Evolutionary conservation across 2,797 vertebrate genomes (phyloP), one percentile per base, ranked within the genome.

Genomic region (Botia almorhae): DNA sequence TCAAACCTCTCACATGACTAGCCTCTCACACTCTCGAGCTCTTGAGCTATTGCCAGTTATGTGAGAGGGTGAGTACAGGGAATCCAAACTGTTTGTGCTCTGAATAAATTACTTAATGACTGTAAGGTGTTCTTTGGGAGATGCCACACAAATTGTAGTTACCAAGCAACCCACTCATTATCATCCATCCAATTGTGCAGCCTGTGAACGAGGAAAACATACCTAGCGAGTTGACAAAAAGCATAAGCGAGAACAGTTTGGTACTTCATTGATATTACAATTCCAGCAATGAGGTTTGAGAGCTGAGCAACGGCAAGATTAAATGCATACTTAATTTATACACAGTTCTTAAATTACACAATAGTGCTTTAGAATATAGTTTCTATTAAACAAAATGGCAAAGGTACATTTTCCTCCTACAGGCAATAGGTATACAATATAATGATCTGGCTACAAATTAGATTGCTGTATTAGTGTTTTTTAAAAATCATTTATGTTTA

Each of bases 41-140:
- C 10, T 46, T 46, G 43, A 46, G 43, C 43, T 36, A 7, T 29
- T 61, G 65, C 21, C 74, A 82, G 69, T 60, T 60, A 51, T 69
- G 55, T 11, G 46, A 8, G 53, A 21, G 21, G 39, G 55, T 10
- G 13, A 50, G 71, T 56, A 67, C 65, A 65, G 67, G 69, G 58
- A 75, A 58, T 83, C 71, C 76, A 79, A 80, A 76, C 77, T 60
- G 72, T 83, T 86, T 81, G 56, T 68, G 51, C 80, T 74, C 73
- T 58, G 50, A 65, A 63, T 69, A 46, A 82, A 74, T 76, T 36
- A 60, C 76, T 68, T 76, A 76, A 71, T 75, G 72, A 80, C 68
- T 74, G 56, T 19, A 36, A 70, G 60, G 60, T 74, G 33, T 72
- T 80, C 61, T 74, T 74, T 67, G 78, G 70, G 78, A 80, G 60